Percentiles rank a stretch among this genome's conserved stretches.
Evolutionary conservation across 2,888 invertebrate genomes (phyloP).

Genomic region (Hydrotaea cyrtoneurina): DNA sequence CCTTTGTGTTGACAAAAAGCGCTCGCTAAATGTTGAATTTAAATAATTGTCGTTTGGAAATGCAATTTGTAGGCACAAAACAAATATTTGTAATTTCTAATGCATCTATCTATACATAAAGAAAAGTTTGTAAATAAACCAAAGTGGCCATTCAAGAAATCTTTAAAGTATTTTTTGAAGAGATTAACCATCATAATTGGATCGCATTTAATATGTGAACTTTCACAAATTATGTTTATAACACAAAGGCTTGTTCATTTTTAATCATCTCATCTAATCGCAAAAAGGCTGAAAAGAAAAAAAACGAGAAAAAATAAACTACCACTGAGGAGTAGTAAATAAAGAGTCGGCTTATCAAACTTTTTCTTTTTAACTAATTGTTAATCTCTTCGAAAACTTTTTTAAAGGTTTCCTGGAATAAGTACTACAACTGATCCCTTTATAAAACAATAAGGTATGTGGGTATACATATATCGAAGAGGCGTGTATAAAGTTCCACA

Average conservation of each 20-base stretch:
- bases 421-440: constrained; percentile 80
- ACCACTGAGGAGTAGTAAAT: constrained; percentile 59
- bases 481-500: constrained; percentile 4
- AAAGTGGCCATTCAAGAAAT: constrained; percentile 71
- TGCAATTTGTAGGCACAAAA: constrained; percentile 68
- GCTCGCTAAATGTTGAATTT: constrained; percentile 75
- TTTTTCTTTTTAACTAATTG: constrained; percentile 72
- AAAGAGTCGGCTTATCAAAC: constrained; percentile 49
- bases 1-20: constrained; percentile 82
- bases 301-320: constrained; percentile 17
- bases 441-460: constrained; percentile 76
- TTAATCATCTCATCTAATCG: constrained; percentile 81
- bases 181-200: constrained; percentile 74
- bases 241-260: constrained; percentile 81
- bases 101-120: constrained; percentile 67
- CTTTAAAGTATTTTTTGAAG: constrained; percentile 74
- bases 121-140: constrained; percentile 55
- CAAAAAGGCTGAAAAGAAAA: constrained; percentile 69
- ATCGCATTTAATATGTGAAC: constrained; percentile 66
- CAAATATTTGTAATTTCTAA: constrained; percentile 56
- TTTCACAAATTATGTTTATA: constrained; percentile 69
- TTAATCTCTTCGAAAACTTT: constrained; percentile 80
- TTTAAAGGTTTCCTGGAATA: constrained; percentile 81
- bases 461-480: constrained; percentile 69
- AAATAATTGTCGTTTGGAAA: constrained; percentile 71